Base-by-base conservation (phyloP, 2,888 invertebrate genomes). In the Sarcophaga subvicina region DNA sequence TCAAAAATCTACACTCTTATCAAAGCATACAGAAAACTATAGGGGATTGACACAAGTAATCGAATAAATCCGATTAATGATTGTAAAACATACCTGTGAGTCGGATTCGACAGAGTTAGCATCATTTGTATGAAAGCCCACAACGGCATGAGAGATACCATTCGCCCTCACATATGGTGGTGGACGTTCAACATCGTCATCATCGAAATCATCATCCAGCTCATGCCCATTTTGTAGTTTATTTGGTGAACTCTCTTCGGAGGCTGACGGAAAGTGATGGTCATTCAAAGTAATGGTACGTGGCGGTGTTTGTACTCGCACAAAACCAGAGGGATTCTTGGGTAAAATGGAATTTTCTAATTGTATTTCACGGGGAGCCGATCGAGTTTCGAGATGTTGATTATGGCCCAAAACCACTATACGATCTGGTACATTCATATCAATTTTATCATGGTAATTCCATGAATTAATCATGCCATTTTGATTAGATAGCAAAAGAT, bases 371-470 rank as follows among this genome's bases (percentile, higher is more conserved):
- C 97, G 95, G 3, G 98, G 98, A n/a, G 97, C 96, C 66, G 97
- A 97, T 93, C 96, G 96, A 37, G 97, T 96, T 83, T 93, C 93
- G 80, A 93, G 80, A 92, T 95, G 95, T 92, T 96, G 95, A 90
- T 96, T 95, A 93, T 96, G 96, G 92, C 98, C 98, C 90, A 97
- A 95, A 70, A 98, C 97, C 89, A 98, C 95, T 92, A 99, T 98
- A 91, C 98, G 95, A 91, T 98, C 98, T 3, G 98, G 98, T 60
- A 99, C 98, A 91, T 96, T 96, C 98, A 98, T 98, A 90, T 97
- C 96, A 93, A 97, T 96, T 93, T 96, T 97, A 90, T 97, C 97
- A 90, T 95, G 94, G 91, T 95, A 95, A 89, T 95, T 94, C 96
- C 96, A 96, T 64, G 94, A 95, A 87, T 94, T 94, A 88, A 95